Evolutionary conservation across 2,888 invertebrate species (phyloP).

Genomic region (Hyppa rectilinea): DNA sequence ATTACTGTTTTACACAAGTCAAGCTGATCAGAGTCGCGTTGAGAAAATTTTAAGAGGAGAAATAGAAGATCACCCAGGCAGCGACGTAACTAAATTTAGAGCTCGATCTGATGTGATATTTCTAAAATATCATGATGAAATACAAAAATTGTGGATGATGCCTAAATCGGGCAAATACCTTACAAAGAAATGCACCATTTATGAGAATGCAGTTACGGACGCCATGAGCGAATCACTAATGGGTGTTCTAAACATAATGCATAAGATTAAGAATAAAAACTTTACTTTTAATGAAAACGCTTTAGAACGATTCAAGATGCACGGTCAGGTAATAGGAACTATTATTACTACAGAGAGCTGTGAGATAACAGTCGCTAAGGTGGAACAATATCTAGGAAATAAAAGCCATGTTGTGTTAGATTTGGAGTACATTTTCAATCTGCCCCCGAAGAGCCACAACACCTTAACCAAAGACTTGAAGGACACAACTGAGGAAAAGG

Average conservation of each 20-base stretch:
- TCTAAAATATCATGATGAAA: conserved; percentile 43
- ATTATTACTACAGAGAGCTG: conserved; percentile 8
- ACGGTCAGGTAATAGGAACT: background rate
- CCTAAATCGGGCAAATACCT: conserved; percentile 31
- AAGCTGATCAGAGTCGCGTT: background rate
- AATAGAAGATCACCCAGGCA: conserved; percentile 24
- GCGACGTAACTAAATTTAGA: conserved; percentile 9
- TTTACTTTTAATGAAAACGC: conserved; percentile 14
- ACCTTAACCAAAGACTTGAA: conserved; percentile 13
- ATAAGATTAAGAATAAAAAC: background rate
- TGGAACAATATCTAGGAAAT: conserved; percentile 17
- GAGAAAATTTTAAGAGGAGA: background rate
- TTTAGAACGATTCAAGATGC: background rate
- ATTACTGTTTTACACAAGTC: background rate
- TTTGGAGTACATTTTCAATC: conserved; percentile 25
- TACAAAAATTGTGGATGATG: conserved; percentile 52
- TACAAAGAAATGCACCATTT: conserved; percentile 25
- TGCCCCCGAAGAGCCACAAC: conserved; percentile 2
- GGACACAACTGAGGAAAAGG: background rate
- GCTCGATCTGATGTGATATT: conserved; percentile 37
- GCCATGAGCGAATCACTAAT: conserved; percentile 28
- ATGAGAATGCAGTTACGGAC: conserved; percentile 15
- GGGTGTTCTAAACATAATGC: conserved; percentile 14
- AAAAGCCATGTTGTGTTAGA: conserved; percentile 16
- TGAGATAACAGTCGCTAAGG: conserved; percentile 19